phyloP scores from a whole-genome alignment of 2,888 invertebrate genomes.

The Anoncus sp. region DNA sequence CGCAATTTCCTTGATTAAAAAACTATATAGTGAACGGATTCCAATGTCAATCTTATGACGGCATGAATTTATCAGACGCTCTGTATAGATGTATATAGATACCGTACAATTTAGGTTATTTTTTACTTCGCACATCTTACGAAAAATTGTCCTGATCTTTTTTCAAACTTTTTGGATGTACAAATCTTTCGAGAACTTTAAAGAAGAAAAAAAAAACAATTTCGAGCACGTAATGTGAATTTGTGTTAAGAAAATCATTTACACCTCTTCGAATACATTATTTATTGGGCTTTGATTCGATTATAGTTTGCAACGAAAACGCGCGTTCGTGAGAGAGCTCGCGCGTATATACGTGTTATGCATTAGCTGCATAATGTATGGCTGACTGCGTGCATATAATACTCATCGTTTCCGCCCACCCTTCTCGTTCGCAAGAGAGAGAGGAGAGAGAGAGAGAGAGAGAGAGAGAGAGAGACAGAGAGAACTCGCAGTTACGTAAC shows the following conservation, averaged over 20 bases:
- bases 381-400: slow-evolving; percentile 53
- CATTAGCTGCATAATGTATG: slow-evolving; percentile 43
- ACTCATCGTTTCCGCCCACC: slow-evolving; percentile 55
- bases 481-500: slow-evolving; percentile 47
- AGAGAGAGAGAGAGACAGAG: slow-evolving; percentile 38
- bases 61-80: too few species aligned
- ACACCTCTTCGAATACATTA: background rate
- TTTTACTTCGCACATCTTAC: too few species aligned
- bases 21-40: too few species aligned
- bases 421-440: slow-evolving; percentile 30
- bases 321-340: slow-evolving; percentile 8
- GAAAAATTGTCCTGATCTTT: too few species aligned
- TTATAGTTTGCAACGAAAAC: slow-evolving; percentile 17
- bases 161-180: too few species aligned
- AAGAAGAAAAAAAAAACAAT: too few species aligned
- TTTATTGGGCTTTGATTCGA: slow-evolving; percentile 7
- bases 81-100: too few species aligned
- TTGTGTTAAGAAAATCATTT: background rate
- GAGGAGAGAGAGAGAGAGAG: slow-evolving; percentile 42
- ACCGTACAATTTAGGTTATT: too few species aligned
- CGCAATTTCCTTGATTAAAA: too few species aligned
- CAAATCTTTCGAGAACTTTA: too few species aligned
- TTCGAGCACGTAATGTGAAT: too few species aligned
- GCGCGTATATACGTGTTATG: slow-evolving; percentile 26
- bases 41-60: too few species aligned